Conservation (phyloP, 2,888 invertebrate species). For the Xestia rhomboidea region DNA sequence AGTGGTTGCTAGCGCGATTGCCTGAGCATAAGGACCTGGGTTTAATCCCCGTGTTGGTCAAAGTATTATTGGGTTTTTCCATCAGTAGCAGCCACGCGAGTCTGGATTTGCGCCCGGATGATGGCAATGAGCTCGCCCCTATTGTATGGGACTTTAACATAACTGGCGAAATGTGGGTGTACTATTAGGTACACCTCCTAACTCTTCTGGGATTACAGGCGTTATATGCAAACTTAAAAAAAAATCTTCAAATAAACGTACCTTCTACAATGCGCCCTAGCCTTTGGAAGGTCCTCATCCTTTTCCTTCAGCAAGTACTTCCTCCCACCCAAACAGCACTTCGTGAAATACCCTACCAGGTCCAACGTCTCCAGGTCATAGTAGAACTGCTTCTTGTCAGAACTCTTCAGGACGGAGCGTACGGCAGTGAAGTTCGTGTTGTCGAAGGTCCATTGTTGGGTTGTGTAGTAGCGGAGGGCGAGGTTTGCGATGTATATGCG, state of each 20-base stretch:
- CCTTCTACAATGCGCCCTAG: slow-evolving; percentile 89
- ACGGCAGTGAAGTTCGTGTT: slow-evolving; percentile 91
- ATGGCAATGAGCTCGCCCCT: too few species aligned
- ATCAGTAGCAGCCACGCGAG: too few species aligned
- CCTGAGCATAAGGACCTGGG: too few species aligned
- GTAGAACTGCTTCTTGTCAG: slow-evolving; percentile 90
- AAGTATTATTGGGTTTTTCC: too few species aligned
- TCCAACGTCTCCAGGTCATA: slow-evolving; percentile 90
- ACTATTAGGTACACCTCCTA: too few species aligned
- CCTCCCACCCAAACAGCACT: slow-evolving; percentile 91
- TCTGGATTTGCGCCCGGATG: too few species aligned
- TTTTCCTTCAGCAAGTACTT: slow-evolving; percentile 93
- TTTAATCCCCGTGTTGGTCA: too few species aligned
- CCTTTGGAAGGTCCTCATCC: slow-evolving; percentile 89
- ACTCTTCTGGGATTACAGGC: too few species aligned
- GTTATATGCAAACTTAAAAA: neutral
- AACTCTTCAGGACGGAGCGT: slow-evolving; percentile 85
- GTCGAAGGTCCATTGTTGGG: slow-evolving; percentile 94
- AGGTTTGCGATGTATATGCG: slow-evolving; percentile 94
- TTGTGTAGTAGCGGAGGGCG: slow-evolving; percentile 93
- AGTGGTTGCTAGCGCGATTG: too few species aligned
- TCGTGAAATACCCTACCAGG: slow-evolving; percentile 86
- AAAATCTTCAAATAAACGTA: slow-evolving; percentile 70
- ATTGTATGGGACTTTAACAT: too few species aligned
- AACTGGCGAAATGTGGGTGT: too few species aligned